phyloP scores from a whole-genome alignment of 2,113 vertebrate genomes.

The Miniopterus natalensis region DNA sequence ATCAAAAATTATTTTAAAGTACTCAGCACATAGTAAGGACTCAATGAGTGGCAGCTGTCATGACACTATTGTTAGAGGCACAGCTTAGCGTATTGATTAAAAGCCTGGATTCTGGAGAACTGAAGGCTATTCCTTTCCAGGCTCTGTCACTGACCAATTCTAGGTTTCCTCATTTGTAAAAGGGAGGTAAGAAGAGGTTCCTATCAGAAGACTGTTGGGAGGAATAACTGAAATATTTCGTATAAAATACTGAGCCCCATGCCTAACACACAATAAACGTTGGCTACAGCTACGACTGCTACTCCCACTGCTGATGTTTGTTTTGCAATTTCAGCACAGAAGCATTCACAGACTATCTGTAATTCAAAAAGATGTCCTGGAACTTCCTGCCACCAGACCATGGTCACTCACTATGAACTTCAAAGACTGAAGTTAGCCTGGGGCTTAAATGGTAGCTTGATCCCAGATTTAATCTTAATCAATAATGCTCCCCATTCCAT shows the following conservation, averaged over 20 bases:
- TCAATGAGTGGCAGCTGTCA: background rate
- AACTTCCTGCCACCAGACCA: slow-evolving; percentile 70
- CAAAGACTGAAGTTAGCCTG: slow-evolving; percentile 63
- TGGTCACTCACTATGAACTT: slow-evolving; percentile 45
- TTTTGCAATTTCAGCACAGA: background rate
- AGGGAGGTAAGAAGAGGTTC: background rate
- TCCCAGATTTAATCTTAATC: slow-evolving; percentile 27
- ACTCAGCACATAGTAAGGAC: background rate
- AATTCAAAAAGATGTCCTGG: slow-evolving; percentile 58
- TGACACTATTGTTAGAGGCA: background rate
- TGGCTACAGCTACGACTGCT: background rate
- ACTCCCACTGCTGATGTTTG: background rate
- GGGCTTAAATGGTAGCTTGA: slow-evolving; percentile 30
- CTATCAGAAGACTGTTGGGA: background rate
- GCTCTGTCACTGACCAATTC: background rate
- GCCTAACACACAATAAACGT: background rate
- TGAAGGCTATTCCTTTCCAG: background rate
- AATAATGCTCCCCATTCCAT: slow-evolving; percentile 26
- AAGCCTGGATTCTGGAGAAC: background rate
- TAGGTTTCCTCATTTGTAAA: background rate
- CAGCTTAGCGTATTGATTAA: background rate
- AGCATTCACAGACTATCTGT: background rate
- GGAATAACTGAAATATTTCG: background rate
- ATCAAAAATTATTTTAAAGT: slow-evolving; percentile 31
- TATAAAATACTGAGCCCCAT: background rate